Base-by-base conservation (phyloP, 2,888 invertebrate genomes). In the Megalurothrips usitatus region DNA sequence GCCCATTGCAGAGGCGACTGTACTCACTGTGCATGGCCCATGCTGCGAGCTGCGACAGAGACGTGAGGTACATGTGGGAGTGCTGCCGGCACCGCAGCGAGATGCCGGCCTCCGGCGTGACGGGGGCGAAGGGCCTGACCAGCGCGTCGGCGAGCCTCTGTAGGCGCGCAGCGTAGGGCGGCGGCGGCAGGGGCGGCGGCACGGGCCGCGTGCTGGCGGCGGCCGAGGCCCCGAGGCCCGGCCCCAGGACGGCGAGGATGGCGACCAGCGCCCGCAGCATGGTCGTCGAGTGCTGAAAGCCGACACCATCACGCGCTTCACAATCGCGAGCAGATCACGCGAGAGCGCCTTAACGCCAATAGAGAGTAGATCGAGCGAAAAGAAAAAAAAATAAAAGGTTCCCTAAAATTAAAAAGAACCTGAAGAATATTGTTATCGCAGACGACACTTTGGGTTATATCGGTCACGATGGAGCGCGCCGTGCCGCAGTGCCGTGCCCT, bases 21-120 rank as follows among this genome's bases (percentile, higher is more conserved):
- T 26, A 75, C 68, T 75, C 26, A 75, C 68, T 75, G 23, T 75
- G 68, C 68, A 75, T 26, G 68, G 68, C 68, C 68, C 68, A 75
- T 11, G 26, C 23, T 10, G 68, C 68, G 26, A 75, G 68, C 68
- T 75, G 68, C 68, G 23, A 12, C 8, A 75, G 68, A 26, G 23
- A 12, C 23, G 9, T 23, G 23, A 75, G 68, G 68, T 75, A 75
- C 23, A 75, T 12, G 26, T 75, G 68, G 11, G 68, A 75, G 68
- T 75, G 68, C 68, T 75, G 68, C 23, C 68, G 68, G 68, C 68
- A 75, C 11, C 23, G 9, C 23, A 10, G 12, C 26, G 68, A 75
- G 68, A 75, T 26, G 68, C 23, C 68, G 68, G 23, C 23, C 68
- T 75, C 68, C 10, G 58, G 58, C 0, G 17, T 17, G 68, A 9